phyloP scores from a whole-genome alignment of 2,888 invertebrate species.

The Conchocele bisecta region DNA sequence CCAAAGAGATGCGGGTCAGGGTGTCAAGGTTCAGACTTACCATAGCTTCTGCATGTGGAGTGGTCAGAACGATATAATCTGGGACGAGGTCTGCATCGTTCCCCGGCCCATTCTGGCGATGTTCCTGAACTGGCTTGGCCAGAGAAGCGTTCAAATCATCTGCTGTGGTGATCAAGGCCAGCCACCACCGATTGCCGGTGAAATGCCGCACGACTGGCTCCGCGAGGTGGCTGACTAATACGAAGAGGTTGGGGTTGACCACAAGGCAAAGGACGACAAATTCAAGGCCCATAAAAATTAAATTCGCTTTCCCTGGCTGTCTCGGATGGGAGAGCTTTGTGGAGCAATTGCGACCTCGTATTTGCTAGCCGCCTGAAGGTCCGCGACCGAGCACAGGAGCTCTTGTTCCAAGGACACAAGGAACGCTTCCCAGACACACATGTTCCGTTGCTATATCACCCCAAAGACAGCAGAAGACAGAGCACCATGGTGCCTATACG shows the following conservation, averaged over 20 bases:
- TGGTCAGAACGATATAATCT: too few species aligned
- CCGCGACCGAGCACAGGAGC: background rate
- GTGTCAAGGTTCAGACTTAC: too few species aligned
- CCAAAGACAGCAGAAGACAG: too few species aligned
- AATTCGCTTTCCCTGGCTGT: background rate
- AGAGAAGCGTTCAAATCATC: background rate
- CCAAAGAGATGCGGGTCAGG: background rate
- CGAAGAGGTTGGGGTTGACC: background rate
- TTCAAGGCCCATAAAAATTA: background rate
- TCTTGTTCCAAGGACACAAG: background rate
- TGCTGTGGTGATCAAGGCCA: constrained; percentile 3
- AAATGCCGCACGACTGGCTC: background rate
- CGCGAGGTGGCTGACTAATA: background rate
- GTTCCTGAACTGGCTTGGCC: background rate
- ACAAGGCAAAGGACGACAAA: background rate
- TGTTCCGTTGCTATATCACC: too few species aligned
- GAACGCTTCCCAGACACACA: too few species aligned
- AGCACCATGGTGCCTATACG: too few species aligned
- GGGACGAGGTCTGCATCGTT: too few species aligned
- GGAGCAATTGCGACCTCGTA: too few species aligned
- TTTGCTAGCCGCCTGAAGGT: too few species aligned
- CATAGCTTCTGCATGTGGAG: too few species aligned
- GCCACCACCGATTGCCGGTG: too few species aligned
- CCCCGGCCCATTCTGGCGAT: too few species aligned
- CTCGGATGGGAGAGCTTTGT: background rate